Evolutionary conservation across 2,797 vertebrate genomes (phyloP).

Genomic region (Leucoraja ocellata): DNA sequence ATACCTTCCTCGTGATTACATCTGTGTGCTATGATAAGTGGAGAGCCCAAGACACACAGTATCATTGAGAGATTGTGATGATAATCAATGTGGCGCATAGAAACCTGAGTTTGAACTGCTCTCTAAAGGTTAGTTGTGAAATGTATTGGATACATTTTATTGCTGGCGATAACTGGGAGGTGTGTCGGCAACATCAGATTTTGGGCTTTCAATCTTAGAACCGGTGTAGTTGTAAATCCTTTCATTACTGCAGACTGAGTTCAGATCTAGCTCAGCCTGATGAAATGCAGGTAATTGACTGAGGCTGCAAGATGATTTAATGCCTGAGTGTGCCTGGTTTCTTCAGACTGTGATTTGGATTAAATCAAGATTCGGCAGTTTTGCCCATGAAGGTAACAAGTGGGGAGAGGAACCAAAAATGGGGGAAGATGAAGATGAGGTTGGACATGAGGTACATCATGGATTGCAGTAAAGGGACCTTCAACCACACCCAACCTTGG

Average conservation of each 20-base stretch:
- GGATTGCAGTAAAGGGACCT: background rate
- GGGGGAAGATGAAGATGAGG: background rate
- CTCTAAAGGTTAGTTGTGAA: conserved; percentile 14
- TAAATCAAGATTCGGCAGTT: background rate
- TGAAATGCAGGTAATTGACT: background rate
- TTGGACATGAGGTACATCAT: background rate
- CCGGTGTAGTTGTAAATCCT: background rate
- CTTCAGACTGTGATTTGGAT: background rate
- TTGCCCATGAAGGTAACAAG: background rate
- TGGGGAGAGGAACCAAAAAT: background rate
- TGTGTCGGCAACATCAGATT: background rate
- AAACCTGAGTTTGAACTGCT: background rate
- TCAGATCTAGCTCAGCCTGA: background rate
- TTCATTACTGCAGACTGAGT: background rate
- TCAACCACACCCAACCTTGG: background rate
- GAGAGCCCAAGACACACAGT: background rate
- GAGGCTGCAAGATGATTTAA: background rate
- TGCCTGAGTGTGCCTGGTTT: background rate
- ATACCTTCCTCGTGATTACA: too few species aligned
- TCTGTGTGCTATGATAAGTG: background rate
- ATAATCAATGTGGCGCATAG: background rate
- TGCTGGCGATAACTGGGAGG: background rate
- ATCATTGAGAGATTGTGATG: background rate
- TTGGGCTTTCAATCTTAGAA: background rate
- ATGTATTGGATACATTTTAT: too few species aligned